Evolutionary conservation across 2,888 invertebrate species (phyloP).

Genomic region (Nebria brevicollis): DNA sequence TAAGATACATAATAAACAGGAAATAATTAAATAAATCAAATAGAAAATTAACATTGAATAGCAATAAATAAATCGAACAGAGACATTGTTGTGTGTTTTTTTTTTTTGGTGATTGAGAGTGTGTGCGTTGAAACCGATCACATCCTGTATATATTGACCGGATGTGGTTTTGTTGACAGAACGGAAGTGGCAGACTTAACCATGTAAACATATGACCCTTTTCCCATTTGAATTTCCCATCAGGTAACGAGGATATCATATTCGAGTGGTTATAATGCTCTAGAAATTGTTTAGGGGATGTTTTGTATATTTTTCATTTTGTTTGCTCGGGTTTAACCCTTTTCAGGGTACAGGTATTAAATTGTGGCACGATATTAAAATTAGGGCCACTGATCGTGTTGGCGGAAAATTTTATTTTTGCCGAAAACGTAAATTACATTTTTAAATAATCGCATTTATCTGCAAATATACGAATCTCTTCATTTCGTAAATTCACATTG

Average conservation of each 20-base stretch:
- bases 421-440: too few species aligned
- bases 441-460: too few species aligned
- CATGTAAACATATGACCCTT: conserved; percentile 41
- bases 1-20: not conserved
- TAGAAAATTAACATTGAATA: not conserved
- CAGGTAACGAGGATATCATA: conserved; percentile 10
- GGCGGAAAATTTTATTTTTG: too few species aligned
- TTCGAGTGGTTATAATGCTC: not conserved
- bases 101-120: not conserved
- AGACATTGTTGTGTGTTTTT: conserved; percentile 2
- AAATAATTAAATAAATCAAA: not conserved
- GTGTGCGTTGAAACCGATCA: conserved; percentile 34
- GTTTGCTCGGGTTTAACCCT: not conserved
- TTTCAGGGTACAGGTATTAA: not conserved
- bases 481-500: too few species aligned
- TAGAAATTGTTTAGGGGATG: not conserved
- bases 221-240: conserved; percentile 26
- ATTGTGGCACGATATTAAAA: not conserved
- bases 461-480: too few species aligned
- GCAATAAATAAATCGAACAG: not conserved
- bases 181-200: conserved; percentile 39
- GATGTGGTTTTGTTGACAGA: conserved; percentile 46
- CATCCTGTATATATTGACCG: conserved; percentile 35
- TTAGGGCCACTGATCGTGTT: not conserved
- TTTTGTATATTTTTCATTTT: not conserved